Percentiles rank a stretch among this genome's conserved stretches.
These are phyloP conservation scores for Miichthys miiuy DNA, from an alignment of 2,797 vertebrate genomes.

Conservation along the genomic window DNA sequence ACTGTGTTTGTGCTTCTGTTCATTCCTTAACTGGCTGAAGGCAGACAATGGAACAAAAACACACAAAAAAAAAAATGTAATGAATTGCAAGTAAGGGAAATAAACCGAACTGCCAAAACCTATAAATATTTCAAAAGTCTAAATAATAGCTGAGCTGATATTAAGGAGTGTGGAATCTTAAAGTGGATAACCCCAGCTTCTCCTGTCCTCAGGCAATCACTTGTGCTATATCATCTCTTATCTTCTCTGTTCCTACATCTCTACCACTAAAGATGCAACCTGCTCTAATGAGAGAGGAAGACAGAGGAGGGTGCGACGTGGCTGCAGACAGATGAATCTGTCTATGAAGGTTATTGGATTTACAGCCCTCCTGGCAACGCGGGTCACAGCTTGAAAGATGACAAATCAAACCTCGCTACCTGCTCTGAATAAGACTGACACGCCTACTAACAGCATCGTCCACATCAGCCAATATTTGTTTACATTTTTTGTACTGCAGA, in stretches of 20 bases:
- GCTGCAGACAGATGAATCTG: conserved; percentile 53
- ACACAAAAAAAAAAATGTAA: neutral
- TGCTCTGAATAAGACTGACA: conserved; percentile 36
- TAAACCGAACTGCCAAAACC: conserved; percentile 10
- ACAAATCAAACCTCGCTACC: conserved; percentile 30
- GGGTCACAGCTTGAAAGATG: conserved; percentile 57
- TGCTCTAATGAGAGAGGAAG: conserved; percentile 28
- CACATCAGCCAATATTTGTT: neutral
- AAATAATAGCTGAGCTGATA: conserved; percentile 14
- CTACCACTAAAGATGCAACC: conserved; percentile 47
- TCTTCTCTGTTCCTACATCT: conserved; percentile 38
- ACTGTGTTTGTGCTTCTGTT: conserved; percentile 10
- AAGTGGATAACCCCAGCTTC: conserved; percentile 12
- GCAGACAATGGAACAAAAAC: neutral
- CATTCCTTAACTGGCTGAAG: conserved; percentile 3
- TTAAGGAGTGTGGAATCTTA: conserved; percentile 33
- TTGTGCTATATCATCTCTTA: conserved; percentile 46
- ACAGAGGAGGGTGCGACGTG: conserved; percentile 39
- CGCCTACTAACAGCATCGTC: neutral
- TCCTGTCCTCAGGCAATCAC: conserved; percentile 20
- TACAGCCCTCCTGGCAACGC: conserved; percentile 42
- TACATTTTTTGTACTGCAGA: conserved; percentile 25
- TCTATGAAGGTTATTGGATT: conserved; percentile 62
- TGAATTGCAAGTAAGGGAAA: conserved; percentile 17
- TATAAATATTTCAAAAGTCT: conserved; percentile 43